Evolutionary conservation across 2,113 vertebrate species (phyloP), one percentile per base, ranked within the genome.

Genomic region (Saccopteryx bilineata): DNA sequence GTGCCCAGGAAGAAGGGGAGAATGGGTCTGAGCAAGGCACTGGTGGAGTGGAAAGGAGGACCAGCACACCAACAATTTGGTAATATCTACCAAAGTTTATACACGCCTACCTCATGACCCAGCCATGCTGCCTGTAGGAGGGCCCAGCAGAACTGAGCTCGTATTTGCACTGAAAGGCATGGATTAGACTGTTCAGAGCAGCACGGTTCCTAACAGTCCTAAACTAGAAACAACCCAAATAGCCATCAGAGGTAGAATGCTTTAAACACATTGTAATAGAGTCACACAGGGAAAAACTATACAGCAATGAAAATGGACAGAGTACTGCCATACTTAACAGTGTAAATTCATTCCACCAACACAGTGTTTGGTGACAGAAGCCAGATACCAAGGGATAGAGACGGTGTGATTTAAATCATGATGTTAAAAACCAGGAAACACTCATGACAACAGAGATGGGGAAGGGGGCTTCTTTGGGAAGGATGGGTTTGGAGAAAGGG

Each of bases 261-360:
- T 48, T 28, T 28, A 31, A 7, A 18, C 9, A 1, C n/a, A 1
- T 0, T 2, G 4, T 17, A 1, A 50, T 0, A 5, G 0, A 31
- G 71, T 4, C 39, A 7, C 3, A 8, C 10, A 0, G 3, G 1
- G 66, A 28, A 10, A 14, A 58, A 18, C 18, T 7, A 17, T 12
- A 24, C 2, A 10, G 89, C 8, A 2, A 11, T 0, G 19, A 13
- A 6, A 4, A 26, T 0, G 26, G 28, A 4, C 14, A 13, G 11
- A 24, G 52, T 0, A 0, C 5, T 0, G 0, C 17, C 1, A 0
- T 0, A 6, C 1, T 0, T 17, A 48, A 11, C 21, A 0, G 26
- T 1, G 0, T 0, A 26, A 12, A 2, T 0, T 9, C 7, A 0
- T 46, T 61, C 9, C 31, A 5, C 33, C 12, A 6, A 9, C 17